A percentile compares a stretch with the other conserved stretches of the same genome.
Evolutionary conservation across 2,113 vertebrate genomes (phyloP).

Genomic region (Otus sunia): DNA sequence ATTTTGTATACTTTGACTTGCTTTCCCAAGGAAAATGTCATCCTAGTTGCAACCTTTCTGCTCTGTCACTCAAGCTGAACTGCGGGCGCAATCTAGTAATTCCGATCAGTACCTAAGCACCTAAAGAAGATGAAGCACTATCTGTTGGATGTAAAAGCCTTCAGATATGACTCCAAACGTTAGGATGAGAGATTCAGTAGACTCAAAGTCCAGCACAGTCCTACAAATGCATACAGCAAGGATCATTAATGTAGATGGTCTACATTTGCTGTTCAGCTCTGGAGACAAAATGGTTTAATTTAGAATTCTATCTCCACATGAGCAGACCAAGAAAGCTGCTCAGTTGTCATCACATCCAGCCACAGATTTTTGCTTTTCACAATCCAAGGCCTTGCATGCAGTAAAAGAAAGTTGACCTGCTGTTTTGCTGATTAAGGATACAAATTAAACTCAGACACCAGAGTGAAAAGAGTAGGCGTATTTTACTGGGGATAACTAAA

Average conservation of each 20-base stretch:
- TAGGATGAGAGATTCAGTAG: not conserved
- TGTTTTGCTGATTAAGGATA: not conserved
- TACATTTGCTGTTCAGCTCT: not conserved
- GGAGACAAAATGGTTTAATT: not conserved
- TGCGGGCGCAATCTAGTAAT: not conserved
- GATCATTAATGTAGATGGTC: not conserved
- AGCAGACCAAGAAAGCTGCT: not conserved
- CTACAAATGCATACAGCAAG: not conserved
- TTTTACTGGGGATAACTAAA: no score
- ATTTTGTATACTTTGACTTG: not conserved
- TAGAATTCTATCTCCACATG: not conserved
- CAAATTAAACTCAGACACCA: no score
- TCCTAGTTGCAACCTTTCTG: not conserved
- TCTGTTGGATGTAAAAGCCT: not conserved
- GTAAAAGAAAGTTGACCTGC: not conserved
- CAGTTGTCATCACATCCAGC: not conserved
- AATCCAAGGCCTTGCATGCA: not conserved
- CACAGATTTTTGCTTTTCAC: not conserved
- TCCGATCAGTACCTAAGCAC: not conserved
- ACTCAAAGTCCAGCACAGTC: not conserved
- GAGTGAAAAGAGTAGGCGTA: no score
- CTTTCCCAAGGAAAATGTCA: not conserved
- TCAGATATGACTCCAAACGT: not conserved
- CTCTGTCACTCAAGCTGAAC: not conserved
- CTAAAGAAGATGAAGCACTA: not conserved